Evolutionary conservation across 2,797 vertebrate species (phyloP).

Genomic region (Danio choprae): DNA sequence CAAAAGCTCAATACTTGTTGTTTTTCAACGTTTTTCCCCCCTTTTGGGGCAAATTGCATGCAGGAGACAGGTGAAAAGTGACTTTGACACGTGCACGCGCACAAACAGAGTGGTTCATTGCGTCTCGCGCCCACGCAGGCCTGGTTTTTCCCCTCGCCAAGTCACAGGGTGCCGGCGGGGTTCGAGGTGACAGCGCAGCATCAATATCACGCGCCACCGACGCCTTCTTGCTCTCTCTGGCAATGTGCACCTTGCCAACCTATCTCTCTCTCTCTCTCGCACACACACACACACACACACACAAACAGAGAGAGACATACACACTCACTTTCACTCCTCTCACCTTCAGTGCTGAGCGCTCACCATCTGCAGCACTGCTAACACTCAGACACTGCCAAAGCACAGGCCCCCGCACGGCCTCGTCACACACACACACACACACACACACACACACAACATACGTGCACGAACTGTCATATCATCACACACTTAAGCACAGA

Average conservation of each 20-base stretch:
- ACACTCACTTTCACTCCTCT: slow-evolving; percentile 61
- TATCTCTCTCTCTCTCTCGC: slow-evolving; percentile 47
- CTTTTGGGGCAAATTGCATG: slow-evolving; percentile 24
- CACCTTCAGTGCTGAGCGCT: slow-evolving; percentile 69
- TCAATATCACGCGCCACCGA: slow-evolving; percentile 69
- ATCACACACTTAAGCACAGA: slow-evolving; percentile 39
- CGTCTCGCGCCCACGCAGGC: slow-evolving; percentile 70
- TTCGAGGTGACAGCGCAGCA: slow-evolving; percentile 68
- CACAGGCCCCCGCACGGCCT: slow-evolving; percentile 64
- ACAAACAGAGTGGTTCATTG: slow-evolving; percentile 62
- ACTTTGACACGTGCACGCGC: slow-evolving; percentile 43
- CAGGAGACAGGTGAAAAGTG: slow-evolving; percentile 60
- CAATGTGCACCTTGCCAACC: slow-evolving; percentile 58
- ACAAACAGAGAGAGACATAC: slow-evolving; percentile 46
- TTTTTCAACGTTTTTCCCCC: background rate
- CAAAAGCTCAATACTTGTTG: slow-evolving; percentile 35
- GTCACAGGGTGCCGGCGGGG: slow-evolving; percentile 69
- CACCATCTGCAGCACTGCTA: slow-evolving; percentile 74
- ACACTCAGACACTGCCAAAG: slow-evolving; percentile 63
- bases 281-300: slow-evolving; percentile 44
- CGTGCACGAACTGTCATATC: slow-evolving; percentile 50
- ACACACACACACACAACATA: slow-evolving; percentile 54
- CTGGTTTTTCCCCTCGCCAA: slow-evolving; percentile 69
- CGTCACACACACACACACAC: slow-evolving; percentile 59
- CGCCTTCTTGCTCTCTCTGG: slow-evolving; percentile 63